Evolutionary conservation across 1,140 invertebrate genomes (phyloP).

Genomic region (Tetramorium alpestre): DNA sequence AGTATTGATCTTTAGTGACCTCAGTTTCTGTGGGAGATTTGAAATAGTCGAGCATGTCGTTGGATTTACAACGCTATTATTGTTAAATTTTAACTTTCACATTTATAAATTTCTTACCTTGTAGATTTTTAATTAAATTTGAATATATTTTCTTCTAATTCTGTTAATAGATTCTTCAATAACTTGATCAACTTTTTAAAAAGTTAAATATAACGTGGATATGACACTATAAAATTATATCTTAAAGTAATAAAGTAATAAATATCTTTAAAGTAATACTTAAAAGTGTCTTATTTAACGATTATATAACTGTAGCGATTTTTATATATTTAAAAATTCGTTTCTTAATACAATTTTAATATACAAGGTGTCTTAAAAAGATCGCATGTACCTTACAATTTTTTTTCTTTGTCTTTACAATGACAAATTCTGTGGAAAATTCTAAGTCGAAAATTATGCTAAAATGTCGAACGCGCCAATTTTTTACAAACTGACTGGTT

Average conservation of each 20-base stretch:
- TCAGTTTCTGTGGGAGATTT: conserved; percentile 28
- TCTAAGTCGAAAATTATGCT: no score
- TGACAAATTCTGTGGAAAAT: no score
- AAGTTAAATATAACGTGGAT: background rate
- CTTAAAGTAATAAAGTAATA: background rate
- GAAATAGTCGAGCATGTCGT: background rate
- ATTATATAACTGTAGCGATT: background rate
- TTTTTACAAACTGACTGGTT: no score
- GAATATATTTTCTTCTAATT: background rate
- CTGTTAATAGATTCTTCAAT: background rate
- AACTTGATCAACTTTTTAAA: background rate
- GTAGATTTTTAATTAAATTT: background rate
- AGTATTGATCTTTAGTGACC: conserved; percentile 13
- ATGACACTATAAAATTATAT: background rate
- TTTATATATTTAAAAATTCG: background rate
- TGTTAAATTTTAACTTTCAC: background rate
- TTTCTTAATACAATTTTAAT: background rate
- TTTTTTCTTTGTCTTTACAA: no score
- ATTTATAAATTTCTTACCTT: background rate
- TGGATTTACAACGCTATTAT: background rate
- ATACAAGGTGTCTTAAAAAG: background rate
- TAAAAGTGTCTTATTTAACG: background rate
- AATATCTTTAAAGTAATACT: no score
- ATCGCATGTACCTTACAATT: no score
- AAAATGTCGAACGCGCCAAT: no score